Conservation (phyloP, 2,113 vertebrate species). For the Neogobius melanostomus region DNA sequence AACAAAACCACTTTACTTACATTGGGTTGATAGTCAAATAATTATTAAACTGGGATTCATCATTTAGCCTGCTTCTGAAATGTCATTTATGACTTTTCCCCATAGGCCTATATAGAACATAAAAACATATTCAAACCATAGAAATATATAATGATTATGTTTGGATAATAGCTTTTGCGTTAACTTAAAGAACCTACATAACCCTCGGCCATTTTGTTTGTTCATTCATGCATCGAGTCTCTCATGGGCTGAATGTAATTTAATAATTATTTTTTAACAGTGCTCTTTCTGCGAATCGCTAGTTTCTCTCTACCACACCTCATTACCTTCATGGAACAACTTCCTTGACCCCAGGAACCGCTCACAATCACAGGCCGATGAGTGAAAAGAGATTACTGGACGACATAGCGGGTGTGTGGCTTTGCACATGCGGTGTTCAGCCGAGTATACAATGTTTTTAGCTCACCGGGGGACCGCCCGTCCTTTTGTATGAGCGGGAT, state of each 20-base stretch:
- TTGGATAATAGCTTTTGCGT: background rate
- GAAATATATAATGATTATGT: background rate
- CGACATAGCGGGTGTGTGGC: background rate
- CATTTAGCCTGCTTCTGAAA: no score
- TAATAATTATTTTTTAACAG: conserved; percentile 6
- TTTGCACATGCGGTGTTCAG: conserved; percentile 39
- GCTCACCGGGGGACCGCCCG: conserved; percentile 38
- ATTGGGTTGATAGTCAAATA: no score
- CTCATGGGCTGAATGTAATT: conserved; percentile 8
- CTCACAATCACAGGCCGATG: conserved; percentile 13
- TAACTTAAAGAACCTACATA: background rate
- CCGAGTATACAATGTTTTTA: conserved; percentile 46
- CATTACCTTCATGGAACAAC: conserved; percentile 30
- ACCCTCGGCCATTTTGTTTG: background rate
- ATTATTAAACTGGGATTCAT: no score
- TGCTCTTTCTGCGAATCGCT: background rate
- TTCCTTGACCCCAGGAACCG: conserved; percentile 11
- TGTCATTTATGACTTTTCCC: no score
- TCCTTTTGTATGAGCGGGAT: conserved; percentile 35
- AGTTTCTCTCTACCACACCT: conserved; percentile 5
- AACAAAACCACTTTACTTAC: no score
- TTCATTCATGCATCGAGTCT: background rate
- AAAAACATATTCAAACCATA: no score
- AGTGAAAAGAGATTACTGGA: conserved; percentile 9
- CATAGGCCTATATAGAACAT: no score